Conservation (phyloP, 2,797 vertebrate species). For the Scleropages formosus region DNA sequence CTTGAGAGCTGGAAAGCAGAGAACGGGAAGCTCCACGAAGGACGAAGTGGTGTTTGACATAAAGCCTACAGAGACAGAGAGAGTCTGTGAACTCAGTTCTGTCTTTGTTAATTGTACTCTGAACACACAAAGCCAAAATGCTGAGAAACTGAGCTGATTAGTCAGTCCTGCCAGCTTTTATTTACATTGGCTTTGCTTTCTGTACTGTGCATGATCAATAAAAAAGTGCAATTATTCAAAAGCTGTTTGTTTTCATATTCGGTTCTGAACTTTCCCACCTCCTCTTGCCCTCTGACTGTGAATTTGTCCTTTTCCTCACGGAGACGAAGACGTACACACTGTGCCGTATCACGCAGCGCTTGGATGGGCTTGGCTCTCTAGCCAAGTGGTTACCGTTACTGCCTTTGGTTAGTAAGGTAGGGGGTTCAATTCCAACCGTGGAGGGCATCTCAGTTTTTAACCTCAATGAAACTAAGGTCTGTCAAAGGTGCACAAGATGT, state of each 20-base stretch:
- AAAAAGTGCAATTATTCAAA: slow-evolving; percentile 34
- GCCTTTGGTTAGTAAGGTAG: no score
- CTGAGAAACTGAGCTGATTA: slow-evolving; percentile 36
- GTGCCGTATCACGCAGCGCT: slow-evolving; percentile 25
- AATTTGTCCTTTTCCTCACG: slow-evolving; percentile 39
- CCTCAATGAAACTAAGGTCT: no score
- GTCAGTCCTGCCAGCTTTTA: slow-evolving; percentile 38
- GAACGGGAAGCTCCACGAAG: not conserved
- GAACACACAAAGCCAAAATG: slow-evolving; percentile 40
- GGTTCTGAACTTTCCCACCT: slow-evolving; percentile 31
- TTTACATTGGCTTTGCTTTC: slow-evolving; percentile 56
- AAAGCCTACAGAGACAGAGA: not conserved
- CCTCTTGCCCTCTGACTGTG: slow-evolving; percentile 26
- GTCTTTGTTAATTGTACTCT: slow-evolving; percentile 48
- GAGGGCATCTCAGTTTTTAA: no score
- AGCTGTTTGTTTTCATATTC: slow-evolving; percentile 42
- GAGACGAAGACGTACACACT: slow-evolving; percentile 31
- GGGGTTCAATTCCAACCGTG: no score
- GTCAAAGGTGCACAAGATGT: no score
- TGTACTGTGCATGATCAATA: slow-evolving; percentile 39
- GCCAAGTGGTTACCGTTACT: no score
- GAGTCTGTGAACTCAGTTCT: slow-evolving; percentile 1
- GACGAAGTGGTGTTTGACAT: slow-evolving; percentile 2
- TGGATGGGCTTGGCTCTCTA: no score
- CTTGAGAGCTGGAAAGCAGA: not conserved